Conservation (phyloP, 2,888 invertebrate species). For the Hetaerina titia region DNA sequence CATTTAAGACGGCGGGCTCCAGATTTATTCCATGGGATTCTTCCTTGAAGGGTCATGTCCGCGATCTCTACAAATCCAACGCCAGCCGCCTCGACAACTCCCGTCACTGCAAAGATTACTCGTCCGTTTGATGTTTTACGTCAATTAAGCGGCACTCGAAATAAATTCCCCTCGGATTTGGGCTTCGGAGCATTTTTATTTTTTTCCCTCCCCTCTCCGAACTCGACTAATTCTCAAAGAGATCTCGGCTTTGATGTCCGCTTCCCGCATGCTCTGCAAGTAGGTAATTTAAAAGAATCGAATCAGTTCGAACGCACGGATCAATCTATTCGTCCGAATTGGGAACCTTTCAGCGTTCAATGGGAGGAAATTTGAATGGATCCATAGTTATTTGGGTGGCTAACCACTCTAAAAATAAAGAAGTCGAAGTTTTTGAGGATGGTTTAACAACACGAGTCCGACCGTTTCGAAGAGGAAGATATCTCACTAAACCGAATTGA, state of each 20-base stretch:
- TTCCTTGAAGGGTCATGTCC: not conserved
- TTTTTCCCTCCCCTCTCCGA: not conserved
- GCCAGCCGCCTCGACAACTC: not conserved
- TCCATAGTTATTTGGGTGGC: no score
- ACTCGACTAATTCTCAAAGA: no score
- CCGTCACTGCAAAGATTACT: not conserved
- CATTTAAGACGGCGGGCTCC: not conserved
- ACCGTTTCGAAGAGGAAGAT: no score
- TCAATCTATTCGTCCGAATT: not conserved
- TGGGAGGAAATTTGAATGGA: no score
- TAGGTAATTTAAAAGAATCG: not conserved
- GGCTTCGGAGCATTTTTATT: not conserved
- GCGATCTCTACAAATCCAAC: not conserved
- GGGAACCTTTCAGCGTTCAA: not conserved
- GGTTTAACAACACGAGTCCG: no score
- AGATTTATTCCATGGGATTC: not conserved
- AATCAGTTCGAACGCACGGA: not conserved
- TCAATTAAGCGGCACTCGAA: not conserved
- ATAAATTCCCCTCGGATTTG: not conserved
- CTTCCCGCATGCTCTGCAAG: no score
- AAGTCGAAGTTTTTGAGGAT: no score
- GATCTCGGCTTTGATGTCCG: not conserved
- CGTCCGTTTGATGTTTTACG: constrained; percentile 10
- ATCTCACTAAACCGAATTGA: no score
- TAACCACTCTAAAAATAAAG: no score